Percentiles rank a stretch among this genome's conserved stretches.
Conservation (phyloP, 2,888 invertebrate species). For the Tenthredo amoena region DNA sequence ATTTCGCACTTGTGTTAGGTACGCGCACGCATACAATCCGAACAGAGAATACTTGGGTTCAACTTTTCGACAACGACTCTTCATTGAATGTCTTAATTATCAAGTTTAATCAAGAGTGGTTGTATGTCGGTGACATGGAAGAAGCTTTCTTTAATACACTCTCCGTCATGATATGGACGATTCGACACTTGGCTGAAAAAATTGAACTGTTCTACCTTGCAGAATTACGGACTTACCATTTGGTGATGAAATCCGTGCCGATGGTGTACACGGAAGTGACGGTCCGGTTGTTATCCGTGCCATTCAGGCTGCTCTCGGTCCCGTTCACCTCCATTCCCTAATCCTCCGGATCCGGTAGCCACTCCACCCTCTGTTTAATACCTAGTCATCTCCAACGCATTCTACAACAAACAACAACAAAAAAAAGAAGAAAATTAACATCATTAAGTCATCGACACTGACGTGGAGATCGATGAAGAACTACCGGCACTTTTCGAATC, state of each 20-base stretch:
- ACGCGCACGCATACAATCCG: background rate
- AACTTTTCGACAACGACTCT: background rate
- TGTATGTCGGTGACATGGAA: background rate
- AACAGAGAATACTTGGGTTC: background rate
- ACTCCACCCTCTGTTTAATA: slow-evolving; percentile 35
- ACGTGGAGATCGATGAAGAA: too few relatives aligned
- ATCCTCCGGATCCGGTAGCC: slow-evolving; percentile 47
- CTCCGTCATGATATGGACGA: background rate
- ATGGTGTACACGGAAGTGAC: slow-evolving; percentile 88
- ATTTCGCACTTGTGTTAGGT: background rate
- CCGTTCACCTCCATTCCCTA: slow-evolving; percentile 71
- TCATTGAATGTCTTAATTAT: background rate
- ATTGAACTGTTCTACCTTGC: background rate
- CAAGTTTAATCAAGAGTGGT: background rate
- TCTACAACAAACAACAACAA: slow-evolving; percentile 1
- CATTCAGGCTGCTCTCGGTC: slow-evolving; percentile 74
- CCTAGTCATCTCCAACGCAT: slow-evolving; percentile 51
- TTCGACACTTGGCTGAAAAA: background rate
- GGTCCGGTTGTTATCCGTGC: slow-evolving; percentile 82
- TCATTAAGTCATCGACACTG: background rate
- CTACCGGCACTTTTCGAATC: too few relatives aligned
- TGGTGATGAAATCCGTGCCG: slow-evolving; percentile 87
- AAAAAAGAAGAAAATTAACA: background rate
- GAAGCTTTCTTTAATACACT: background rate
- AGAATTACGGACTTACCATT: slow-evolving; percentile 83